Evolutionary conservation across 1,140 invertebrate genomes (phyloP).

Genomic region (Piezodorus guildinii): DNA sequence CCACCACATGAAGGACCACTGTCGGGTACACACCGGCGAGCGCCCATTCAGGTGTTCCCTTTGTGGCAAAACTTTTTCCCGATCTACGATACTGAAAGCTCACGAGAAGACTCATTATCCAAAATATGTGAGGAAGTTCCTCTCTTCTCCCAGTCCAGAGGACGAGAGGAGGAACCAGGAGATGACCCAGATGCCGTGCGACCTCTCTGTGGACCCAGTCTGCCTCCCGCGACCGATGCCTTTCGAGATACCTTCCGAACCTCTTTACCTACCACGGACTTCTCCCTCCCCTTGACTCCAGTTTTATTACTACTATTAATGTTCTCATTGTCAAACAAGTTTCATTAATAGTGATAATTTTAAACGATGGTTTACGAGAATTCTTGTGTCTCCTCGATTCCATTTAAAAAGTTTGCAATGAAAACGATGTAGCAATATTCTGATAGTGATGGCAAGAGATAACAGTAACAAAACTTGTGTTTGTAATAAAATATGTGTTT

Average conservation of each 20-base stretch:
- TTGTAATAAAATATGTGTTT: no score
- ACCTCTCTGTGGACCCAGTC: constrained; percentile 27
- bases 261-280: constrained; percentile 25
- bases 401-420: no score
- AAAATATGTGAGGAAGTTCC: constrained; percentile 74
- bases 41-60: constrained; percentile 75
- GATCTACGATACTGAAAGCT: constrained; percentile 77
- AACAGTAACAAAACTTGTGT: no score
- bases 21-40: constrained; percentile 80
- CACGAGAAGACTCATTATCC: constrained; percentile 87
- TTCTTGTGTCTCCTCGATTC: no score
- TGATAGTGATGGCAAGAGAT: no score
- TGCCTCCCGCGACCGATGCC: constrained; percentile 27
- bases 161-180: constrained; percentile 41
- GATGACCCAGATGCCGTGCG: constrained; percentile 26
- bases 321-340: neutral
- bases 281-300: constrained; percentile 25
- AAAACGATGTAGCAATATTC: no score
- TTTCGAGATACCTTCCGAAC: constrained; percentile 20
- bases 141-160: constrained; percentile 71
- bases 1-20: constrained; percentile 88
- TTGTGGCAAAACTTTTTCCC: constrained; percentile 80
- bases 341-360: no score
- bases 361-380: no score
- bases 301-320: constrained; percentile 17